These are phyloP conservation scores for Brachylomia viminalis DNA, from an alignment of 2,888 invertebrate species.

Conservation along the genomic window DNA sequence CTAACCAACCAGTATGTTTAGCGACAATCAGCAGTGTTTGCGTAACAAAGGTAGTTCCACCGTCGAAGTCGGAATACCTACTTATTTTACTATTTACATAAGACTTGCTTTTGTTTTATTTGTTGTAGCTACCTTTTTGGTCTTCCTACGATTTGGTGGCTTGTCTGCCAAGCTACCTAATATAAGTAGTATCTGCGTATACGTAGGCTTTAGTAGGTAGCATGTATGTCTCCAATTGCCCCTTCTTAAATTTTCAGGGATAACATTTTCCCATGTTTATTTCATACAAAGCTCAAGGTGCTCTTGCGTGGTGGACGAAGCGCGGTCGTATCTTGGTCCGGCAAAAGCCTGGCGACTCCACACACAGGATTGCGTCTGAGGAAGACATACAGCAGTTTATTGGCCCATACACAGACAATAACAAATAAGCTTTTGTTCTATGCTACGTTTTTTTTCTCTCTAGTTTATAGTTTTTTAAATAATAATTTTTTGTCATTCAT, in stretches of 20 bases:
- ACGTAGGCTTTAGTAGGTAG: background rate
- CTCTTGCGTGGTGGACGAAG: too few species aligned
- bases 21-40: slow-evolving; percentile 57
- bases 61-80: slow-evolving; percentile 15
- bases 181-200: background rate
- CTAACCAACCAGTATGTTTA: slow-evolving; percentile 59
- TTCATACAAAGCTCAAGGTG: background rate
- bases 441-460: too few species aligned
- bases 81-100: slow-evolving; percentile 41
- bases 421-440: too few species aligned
- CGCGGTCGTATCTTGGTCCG: too few species aligned
- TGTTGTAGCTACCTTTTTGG: slow-evolving; percentile 2
- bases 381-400: too few species aligned
- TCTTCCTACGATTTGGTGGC: background rate
- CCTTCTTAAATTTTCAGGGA: background rate
- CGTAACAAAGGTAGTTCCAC: slow-evolving; percentile 21
- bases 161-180: background rate
- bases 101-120: slow-evolving; percentile 26
- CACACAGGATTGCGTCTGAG: too few species aligned
- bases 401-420: too few species aligned
- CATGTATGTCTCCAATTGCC: background rate
- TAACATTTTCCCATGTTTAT: background rate
- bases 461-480: too few species aligned
- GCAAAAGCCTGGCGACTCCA: too few species aligned
- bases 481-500: too few species aligned